Evolutionary conservation across 1,140 invertebrate species (phyloP).

Genomic region (Propsilocerus akamusi): DNA sequence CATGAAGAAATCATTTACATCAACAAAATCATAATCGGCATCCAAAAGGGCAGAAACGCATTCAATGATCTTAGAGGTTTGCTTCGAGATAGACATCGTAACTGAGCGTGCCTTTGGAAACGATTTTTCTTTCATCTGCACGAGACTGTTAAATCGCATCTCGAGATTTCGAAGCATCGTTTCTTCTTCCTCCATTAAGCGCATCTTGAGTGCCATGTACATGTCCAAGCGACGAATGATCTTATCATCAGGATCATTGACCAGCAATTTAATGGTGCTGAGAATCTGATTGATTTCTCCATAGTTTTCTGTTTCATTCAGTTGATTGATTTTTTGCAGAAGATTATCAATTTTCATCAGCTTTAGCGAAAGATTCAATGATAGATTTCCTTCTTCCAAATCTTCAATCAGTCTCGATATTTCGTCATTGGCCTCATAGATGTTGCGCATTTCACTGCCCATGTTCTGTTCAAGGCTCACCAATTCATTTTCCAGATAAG

Average conservation of each 20-base stretch:
- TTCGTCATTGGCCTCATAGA: slow-evolving; percentile 13
- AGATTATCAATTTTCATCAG: slow-evolving; percentile 18
- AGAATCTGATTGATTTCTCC: slow-evolving; percentile 14
- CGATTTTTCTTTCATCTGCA: slow-evolving; percentile 17
- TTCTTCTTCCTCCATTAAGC: slow-evolving; percentile 17
- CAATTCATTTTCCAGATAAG: slow-evolving; percentile 13
- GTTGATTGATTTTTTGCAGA: slow-evolving; percentile 18
- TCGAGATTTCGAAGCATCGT: slow-evolving; percentile 18
- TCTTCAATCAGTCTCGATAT: slow-evolving; percentile 11
- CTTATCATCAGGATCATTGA: slow-evolving; percentile 13
- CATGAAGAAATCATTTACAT: slow-evolving; percentile 17
- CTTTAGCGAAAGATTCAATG: slow-evolving; percentile 14
- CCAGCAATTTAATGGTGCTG: slow-evolving; percentile 13
- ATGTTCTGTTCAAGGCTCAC: slow-evolving; percentile 13
- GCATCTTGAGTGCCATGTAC: slow-evolving; percentile 18
- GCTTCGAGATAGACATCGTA: slow-evolving; percentile 16
- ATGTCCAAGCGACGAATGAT: slow-evolving; percentile 16
- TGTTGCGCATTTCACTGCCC: slow-evolving; percentile 10
- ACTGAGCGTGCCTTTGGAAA: slow-evolving; percentile 19
- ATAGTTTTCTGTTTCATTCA: slow-evolving; percentile 17
- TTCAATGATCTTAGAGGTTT: slow-evolving; percentile 17
- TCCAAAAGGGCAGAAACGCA: slow-evolving; percentile 19
- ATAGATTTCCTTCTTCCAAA: slow-evolving; percentile 14
- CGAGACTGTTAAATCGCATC: slow-evolving; percentile 16
- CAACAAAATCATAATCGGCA: slow-evolving; percentile 15